A percentile compares a stretch with the other conserved stretches of the same genome.
phyloP scores from a whole-genome alignment of 2,797 vertebrate genomes.

The Acanthurus lineatus region DNA sequence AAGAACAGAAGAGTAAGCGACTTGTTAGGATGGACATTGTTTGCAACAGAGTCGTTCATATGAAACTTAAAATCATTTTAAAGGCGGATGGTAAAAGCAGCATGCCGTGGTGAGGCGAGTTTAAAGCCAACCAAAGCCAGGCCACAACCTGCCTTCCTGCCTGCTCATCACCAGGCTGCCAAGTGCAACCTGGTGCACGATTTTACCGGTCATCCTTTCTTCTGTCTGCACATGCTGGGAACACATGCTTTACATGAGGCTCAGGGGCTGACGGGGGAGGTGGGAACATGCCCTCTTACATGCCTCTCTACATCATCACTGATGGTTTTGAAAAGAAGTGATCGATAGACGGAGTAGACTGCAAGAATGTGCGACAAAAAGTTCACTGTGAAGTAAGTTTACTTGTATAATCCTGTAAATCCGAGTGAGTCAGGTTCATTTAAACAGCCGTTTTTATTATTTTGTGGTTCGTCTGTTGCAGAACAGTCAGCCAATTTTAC shows the following conservation, averaged over 20 bases:
- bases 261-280: constrained; percentile 18
- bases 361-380: constrained; percentile 35
- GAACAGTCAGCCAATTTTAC: not conserved
- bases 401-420: not conserved
- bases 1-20: constrained; percentile 1
- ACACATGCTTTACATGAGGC: constrained; percentile 68
- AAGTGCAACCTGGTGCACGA: constrained; percentile 17
- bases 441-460: constrained; percentile 12
- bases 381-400: not conserved
- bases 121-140: constrained; percentile 70
- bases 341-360: not conserved
- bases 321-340: constrained; percentile 14
- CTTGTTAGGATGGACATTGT: constrained; percentile 67
- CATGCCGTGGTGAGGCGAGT: constrained; percentile 75
- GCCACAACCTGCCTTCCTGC: constrained; percentile 33
- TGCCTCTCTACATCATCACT: constrained; percentile 5
- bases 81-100: constrained; percentile 70
- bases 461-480: not conserved
- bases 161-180: constrained; percentile 26
- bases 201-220: not conserved
- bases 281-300: constrained; percentile 60
- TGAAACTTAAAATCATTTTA: constrained; percentile 3
- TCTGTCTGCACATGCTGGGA: constrained; percentile 73
- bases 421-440: not conserved
- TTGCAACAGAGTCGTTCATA: constrained; percentile 19